These are phyloP conservation scores for Spodoptera frugiperda DNA, from an alignment of 1,140 invertebrate genomes.

Conservation along the genomic window DNA sequence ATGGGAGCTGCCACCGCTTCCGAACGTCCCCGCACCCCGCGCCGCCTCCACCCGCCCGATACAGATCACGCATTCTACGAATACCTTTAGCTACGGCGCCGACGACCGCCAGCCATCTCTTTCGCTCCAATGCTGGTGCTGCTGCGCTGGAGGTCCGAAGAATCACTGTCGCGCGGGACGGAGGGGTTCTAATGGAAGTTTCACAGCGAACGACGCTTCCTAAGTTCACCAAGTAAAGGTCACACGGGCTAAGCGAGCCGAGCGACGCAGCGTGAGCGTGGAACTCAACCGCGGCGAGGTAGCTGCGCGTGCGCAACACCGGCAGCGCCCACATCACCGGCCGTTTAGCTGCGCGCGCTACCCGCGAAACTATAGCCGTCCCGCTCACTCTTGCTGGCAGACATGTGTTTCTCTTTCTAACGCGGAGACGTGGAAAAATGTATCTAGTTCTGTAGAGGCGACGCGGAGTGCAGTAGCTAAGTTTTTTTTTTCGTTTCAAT, in stretches of 20 bases:
- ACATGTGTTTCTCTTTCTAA: conserved; percentile 62
- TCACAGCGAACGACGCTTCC: conserved; percentile 83
- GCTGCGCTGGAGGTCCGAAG: conserved; percentile 66
- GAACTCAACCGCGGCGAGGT: conserved; percentile 77
- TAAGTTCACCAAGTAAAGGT: conserved; percentile 85
- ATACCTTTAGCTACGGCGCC: conserved; percentile 80
- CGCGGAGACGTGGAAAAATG: conserved; percentile 82
- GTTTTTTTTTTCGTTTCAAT: conserved; percentile 84
- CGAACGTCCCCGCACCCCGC: conserved; percentile 83
- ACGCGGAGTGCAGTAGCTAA: conserved; percentile 84
- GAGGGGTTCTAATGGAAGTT: conserved; percentile 80
- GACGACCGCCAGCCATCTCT: conserved; percentile 77
- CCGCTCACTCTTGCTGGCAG: conserved; percentile 57
- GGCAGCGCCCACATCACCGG: conserved; percentile 83
- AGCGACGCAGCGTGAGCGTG: conserved; percentile 80
- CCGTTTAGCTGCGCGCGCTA: conserved; percentile 72
- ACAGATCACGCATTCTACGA: conserved; percentile 86
- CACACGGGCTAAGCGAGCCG: conserved; percentile 79
- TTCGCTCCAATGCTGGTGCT: conserved; percentile 73
- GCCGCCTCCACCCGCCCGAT: conserved; percentile 73
- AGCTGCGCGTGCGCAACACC: conserved; percentile 84
- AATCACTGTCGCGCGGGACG: conserved; percentile 65
- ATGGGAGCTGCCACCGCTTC: conserved; percentile 86
- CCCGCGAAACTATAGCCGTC: conserved; percentile 66
- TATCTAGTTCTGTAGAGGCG: conserved; percentile 85